Conservation (phyloP, 2,888 invertebrate genomes). For the Acheta domesticus region DNA sequence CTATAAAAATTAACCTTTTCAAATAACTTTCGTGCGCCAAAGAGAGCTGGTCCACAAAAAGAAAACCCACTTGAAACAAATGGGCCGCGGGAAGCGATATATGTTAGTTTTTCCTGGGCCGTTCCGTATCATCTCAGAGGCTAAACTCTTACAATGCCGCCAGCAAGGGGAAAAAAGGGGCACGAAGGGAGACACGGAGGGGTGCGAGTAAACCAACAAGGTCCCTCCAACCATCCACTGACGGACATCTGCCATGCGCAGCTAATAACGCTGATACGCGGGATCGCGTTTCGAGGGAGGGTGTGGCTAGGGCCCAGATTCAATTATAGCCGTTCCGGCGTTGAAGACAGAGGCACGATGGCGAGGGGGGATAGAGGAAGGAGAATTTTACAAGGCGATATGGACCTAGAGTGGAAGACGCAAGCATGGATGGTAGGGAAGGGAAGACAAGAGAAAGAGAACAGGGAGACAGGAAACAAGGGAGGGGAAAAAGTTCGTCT, state of each 20-base stretch:
- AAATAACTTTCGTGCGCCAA: conserved; percentile 10
- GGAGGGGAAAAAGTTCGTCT: too few species aligned
- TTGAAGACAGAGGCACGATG: background rate
- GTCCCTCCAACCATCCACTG: background rate
- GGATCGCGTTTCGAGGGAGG: conserved; percentile 22
- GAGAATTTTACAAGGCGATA: too few species aligned
- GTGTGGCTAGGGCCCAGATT: background rate
- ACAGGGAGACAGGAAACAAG: too few species aligned
- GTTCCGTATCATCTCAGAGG: background rate
- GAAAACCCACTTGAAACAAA: background rate
- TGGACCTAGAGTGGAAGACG: too few species aligned
- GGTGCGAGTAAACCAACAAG: background rate
- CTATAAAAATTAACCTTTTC: background rate
- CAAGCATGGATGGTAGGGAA: too few species aligned
- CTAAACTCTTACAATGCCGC: background rate
- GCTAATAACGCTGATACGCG: conserved; percentile 18
- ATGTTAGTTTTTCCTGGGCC: conserved; percentile 6
- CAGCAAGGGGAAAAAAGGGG: background rate
- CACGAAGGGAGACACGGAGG: background rate
- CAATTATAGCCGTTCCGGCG: background rate
- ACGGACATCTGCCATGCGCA: conserved; percentile 25
- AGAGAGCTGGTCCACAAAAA: background rate
- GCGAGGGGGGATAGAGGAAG: background rate
- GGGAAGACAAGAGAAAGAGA: too few species aligned
- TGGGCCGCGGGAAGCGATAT: conserved; percentile 5